Conservation (phyloP, 1,140 invertebrate genomes). For the Atta colombica region DNA sequence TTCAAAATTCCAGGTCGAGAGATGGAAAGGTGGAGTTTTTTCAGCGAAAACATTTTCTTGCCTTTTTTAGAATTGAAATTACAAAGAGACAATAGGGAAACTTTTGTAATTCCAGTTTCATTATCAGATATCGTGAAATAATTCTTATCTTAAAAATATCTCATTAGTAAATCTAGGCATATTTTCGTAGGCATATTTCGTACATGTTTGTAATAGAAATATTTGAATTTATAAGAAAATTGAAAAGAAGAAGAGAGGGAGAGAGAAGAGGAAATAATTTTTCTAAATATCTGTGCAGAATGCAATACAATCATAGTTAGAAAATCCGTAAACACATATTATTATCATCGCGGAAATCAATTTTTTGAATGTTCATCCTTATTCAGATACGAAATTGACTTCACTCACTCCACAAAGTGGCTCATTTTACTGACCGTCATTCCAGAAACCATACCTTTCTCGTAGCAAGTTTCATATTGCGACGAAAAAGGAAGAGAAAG, state of each 20-base stretch:
- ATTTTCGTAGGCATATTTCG: background rate
- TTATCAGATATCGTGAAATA: constrained; percentile 5
- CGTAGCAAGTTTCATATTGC: background rate
- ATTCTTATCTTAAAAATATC: background rate
- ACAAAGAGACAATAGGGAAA: background rate
- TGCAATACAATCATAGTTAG: background rate
- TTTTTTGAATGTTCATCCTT: constrained; percentile 58
- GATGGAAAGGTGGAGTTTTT: background rate
- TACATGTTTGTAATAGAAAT: background rate
- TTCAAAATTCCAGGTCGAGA: constrained; percentile 56
- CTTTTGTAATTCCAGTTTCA: background rate
- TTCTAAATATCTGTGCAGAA: background rate
- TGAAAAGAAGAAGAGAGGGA: background rate
- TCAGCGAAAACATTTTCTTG: background rate
- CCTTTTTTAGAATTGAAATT: background rate
- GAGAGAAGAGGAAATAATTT: background rate
- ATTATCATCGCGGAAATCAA: constrained; percentile 13
- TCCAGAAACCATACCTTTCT: background rate
- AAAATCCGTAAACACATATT: background rate
- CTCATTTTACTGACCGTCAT: constrained; percentile 54
- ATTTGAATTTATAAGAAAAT: background rate
- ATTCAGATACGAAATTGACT: constrained; percentile 64
- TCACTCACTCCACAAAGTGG: constrained; percentile 48
- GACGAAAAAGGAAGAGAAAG: background rate
- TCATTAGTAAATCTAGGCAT: background rate